These are phyloP conservation scores for Leptinotarsa defecta DNA, from an alignment of 1,140 invertebrate genomes.

Conservation along the genomic window DNA sequence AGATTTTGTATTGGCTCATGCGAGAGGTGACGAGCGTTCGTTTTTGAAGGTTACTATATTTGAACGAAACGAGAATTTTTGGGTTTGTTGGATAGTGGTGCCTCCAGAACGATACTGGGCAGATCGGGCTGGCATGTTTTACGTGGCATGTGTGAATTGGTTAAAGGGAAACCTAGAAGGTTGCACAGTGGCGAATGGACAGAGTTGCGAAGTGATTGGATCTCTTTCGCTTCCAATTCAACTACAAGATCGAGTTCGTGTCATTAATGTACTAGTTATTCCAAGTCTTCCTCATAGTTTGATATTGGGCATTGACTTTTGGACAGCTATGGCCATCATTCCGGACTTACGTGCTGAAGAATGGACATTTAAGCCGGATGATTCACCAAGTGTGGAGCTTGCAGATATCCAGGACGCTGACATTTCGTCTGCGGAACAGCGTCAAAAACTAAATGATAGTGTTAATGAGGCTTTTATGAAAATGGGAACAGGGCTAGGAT, in stretches of 20 bases:
- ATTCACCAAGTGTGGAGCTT: neutral
- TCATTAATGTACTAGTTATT: neutral
- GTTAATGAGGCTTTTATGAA: neutral
- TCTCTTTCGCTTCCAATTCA: neutral
- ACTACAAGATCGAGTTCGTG: neutral
- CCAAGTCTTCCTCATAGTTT: slow-evolving; percentile 1
- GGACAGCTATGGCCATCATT: slow-evolving; percentile 17
- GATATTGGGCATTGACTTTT: slow-evolving; percentile 29
- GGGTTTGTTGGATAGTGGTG: slow-evolving; percentile 23
- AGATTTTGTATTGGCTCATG: neutral
- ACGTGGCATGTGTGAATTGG: slow-evolving; percentile 15
- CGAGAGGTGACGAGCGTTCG: neutral
- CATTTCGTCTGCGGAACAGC: neutral
- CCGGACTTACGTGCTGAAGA: too few relatives aligned
- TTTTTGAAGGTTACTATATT: neutral
- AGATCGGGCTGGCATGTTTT: neutral
- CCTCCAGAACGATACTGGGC: slow-evolving; percentile 6
- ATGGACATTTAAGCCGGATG: neutral
- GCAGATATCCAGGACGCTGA: neutral
- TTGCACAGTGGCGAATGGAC: neutral
- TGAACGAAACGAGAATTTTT: neutral
- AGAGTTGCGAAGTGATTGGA: neutral
- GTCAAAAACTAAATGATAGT: neutral
- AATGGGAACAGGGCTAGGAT: too few relatives aligned
- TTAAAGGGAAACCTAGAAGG: neutral